Percentiles rank a stretch among this genome's conserved stretches.
phyloP scores from a whole-genome alignment of 2,888 invertebrate species.

The Xylocampa areola region DNA sequence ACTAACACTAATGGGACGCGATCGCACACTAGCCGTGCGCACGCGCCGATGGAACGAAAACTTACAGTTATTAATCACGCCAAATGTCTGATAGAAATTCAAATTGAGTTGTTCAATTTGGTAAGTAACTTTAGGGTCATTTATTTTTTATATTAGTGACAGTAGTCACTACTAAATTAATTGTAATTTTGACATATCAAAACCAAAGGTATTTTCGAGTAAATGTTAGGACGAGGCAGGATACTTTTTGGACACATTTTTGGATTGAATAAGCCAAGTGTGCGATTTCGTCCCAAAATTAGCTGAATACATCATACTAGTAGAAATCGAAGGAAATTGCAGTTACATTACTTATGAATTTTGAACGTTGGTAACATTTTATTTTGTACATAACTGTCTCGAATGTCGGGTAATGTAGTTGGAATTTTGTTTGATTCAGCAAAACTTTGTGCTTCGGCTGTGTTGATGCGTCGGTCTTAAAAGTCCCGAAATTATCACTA shows the following conservation, averaged over 20 bases:
- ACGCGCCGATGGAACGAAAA: constrained; percentile 39
- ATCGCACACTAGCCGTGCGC: constrained; percentile 50
- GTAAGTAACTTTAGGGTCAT: constrained; percentile 39
- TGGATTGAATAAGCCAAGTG: constrained; percentile 56
- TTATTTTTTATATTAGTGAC: constrained; percentile 41
- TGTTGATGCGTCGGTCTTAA: constrained; percentile 63
- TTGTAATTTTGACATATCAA: constrained; percentile 56
- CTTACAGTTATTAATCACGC: constrained; percentile 27
- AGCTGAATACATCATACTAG: constrained; percentile 69
- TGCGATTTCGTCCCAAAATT: constrained; percentile 66
- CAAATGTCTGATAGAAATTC: constrained; percentile 28
- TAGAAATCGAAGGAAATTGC: constrained; percentile 70
- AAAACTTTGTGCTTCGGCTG: constrained; percentile 65
- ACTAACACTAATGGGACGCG: constrained; percentile 53
- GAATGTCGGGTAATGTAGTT: constrained; percentile 67
- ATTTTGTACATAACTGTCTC: constrained; percentile 79
- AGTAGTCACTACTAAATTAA: constrained; percentile 44
- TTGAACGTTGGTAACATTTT: constrained; percentile 70
- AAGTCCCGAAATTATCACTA: neutral
- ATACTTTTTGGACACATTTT: constrained; percentile 18
- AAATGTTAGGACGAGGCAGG: constrained; percentile 30
- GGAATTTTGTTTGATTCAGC: constrained; percentile 67
- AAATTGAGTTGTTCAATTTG: constrained; percentile 29
- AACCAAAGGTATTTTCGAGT: constrained; percentile 48
- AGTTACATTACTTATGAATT: constrained; percentile 65